phyloP scores from a whole-genome alignment of 2,797 vertebrate genomes.

The Pipistrellus pygmaeus region DNA sequence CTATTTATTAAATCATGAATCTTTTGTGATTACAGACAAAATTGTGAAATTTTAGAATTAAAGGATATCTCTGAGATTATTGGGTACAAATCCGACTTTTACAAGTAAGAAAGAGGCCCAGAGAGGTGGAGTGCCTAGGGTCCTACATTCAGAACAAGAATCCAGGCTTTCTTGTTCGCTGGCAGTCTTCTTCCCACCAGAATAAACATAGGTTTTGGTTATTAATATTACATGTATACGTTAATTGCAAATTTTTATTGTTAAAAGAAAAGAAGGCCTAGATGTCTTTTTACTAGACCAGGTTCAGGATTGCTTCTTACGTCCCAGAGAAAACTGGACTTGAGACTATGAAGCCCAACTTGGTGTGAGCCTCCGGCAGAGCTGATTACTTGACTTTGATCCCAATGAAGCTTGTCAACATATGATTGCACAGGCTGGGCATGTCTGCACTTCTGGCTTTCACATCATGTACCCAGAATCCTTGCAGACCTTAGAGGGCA shows the following conservation, averaged over 20 bases:
- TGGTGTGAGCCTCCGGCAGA: not conserved
- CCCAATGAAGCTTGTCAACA: not conserved
- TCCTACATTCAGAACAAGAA: not conserved
- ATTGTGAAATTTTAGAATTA: not conserved
- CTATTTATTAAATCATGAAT: not conserved
- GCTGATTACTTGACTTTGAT: not conserved
- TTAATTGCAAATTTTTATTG: not conserved
- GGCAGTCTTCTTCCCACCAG: not conserved
- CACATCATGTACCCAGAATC: not conserved
- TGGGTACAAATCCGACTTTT: not conserved
- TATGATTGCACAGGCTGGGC: not conserved
- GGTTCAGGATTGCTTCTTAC: not conserved
- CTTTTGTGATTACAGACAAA: constrained; percentile 24
- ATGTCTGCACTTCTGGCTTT: not conserved
- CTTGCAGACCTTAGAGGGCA: not conserved
- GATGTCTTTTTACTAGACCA: not conserved
- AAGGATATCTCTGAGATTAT: not conserved
- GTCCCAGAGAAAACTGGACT: constrained; percentile 1
- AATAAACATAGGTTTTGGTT: constrained; percentile 11
- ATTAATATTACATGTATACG: not conserved
- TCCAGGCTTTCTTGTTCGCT: not conserved
- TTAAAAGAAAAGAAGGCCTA: not conserved
- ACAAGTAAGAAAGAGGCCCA: not conserved
- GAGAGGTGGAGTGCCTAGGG: not conserved
- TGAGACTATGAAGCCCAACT: not conserved